These are phyloP conservation scores for Clarias platycephalus DNA, from an alignment of 2,797 vertebrate species.

Conservation along the genomic window DNA sequence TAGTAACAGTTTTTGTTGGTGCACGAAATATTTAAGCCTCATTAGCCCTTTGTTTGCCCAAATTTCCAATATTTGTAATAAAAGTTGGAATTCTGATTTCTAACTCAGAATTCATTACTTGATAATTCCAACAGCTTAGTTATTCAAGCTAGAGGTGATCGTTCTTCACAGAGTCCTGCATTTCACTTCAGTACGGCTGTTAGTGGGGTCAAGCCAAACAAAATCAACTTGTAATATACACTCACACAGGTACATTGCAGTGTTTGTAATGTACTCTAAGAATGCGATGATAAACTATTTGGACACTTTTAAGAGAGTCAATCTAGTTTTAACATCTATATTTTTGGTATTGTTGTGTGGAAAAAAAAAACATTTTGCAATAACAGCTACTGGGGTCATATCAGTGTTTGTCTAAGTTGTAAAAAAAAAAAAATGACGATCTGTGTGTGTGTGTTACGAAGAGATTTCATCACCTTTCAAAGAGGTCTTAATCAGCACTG, in stretches of 20 bases:
- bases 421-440: slow-evolving; percentile 16
- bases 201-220: slow-evolving; percentile 47
- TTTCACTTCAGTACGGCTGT: slow-evolving; percentile 60
- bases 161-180: slow-evolving; percentile 38
- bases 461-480: slow-evolving; percentile 46
- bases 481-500: slow-evolving; percentile 59
- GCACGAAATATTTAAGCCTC: neutral
- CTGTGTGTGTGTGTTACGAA: slow-evolving; percentile 34
- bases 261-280: slow-evolving; percentile 48
- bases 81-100: neutral
- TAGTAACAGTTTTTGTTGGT: neutral
- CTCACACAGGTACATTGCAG: slow-evolving; percentile 43
- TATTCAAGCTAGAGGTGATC: neutral
- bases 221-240: slow-evolving; percentile 54
- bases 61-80: neutral
- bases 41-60: slow-evolving; percentile 2
- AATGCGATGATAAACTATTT: slow-evolving; percentile 54
- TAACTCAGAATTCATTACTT: neutral
- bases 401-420: slow-evolving; percentile 59
- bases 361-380: slow-evolving; percentile 73
- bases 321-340: slow-evolving; percentile 66
- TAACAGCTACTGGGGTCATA: slow-evolving; percentile 69
- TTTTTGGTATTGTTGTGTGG: slow-evolving; percentile 63
- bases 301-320: slow-evolving; percentile 58
- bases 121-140: neutral